Evolutionary conservation across 2,113 vertebrate genomes (phyloP).

Genomic region (Proteles cristata): DNA sequence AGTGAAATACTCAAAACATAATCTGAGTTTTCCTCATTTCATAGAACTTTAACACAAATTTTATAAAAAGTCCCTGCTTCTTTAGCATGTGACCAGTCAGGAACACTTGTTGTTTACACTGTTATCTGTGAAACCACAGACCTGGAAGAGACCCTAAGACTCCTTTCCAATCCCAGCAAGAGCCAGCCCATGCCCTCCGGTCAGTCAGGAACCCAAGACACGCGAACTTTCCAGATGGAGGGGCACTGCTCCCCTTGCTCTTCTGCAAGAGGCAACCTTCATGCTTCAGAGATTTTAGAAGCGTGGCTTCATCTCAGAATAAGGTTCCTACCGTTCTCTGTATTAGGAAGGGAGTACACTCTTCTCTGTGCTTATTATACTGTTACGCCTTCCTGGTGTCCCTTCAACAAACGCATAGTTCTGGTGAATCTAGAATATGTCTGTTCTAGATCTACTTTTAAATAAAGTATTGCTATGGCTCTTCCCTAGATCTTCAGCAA

Average conservation of each 20-base stretch:
- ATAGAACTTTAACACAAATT: background rate
- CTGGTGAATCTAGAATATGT: background rate
- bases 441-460: background rate
- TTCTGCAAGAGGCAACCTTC: background rate
- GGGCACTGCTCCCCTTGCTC: background rate
- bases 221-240: background rate
- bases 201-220: background rate
- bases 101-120: background rate
- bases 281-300: background rate
- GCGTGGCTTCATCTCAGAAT: background rate
- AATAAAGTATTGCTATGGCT: background rate
- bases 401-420: background rate
- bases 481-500: background rate
- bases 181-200: background rate
- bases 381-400: background rate
- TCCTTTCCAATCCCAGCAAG: background rate
- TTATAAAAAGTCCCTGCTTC: background rate
- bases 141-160: background rate
- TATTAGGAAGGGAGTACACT: fast-evolving
- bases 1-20: background rate
- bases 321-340: fast-evolving
- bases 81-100: background rate
- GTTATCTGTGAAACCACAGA: background rate
- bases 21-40: background rate
- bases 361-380: background rate